These are phyloP conservation scores for Tokudaia muenninki DNA, from an alignment of 2,797 vertebrate species.

Conservation along the genomic window DNA sequence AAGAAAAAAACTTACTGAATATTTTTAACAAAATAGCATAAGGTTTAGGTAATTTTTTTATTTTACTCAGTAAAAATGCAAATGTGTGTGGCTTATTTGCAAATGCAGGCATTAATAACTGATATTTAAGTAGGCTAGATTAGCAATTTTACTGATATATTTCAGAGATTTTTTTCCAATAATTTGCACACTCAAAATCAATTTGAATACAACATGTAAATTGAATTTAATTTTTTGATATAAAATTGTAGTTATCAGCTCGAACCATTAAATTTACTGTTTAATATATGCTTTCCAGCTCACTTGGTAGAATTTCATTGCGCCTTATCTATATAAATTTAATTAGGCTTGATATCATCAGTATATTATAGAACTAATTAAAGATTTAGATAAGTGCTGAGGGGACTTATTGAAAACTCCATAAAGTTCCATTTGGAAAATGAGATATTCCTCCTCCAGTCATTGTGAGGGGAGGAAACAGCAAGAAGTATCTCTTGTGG, in stretches of 20 bases:
- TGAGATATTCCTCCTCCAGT: conserved; percentile 82
- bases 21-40: conserved; percentile 87
- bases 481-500: conserved; percentile 73
- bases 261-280: conserved; percentile 90
- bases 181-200: conserved; percentile 90
- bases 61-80: conserved; percentile 88
- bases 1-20: conserved; percentile 84
- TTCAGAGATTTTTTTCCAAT: conserved; percentile 86
- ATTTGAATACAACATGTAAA: conserved; percentile 89
- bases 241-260: conserved; percentile 89
- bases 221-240: conserved; percentile 89
- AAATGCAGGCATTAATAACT: conserved; percentile 88
- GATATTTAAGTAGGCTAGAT: conserved; percentile 86
- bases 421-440: conserved; percentile 89
- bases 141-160: conserved; percentile 86
- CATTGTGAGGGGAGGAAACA: conserved; percentile 73
- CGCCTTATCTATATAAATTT: conserved; percentile 92
- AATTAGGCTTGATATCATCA: conserved; percentile 93
- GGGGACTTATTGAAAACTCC: conserved; percentile 90
- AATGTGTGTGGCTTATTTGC: conserved; percentile 87
- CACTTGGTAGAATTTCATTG: conserved; percentile 91
- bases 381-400: conserved; percentile 93
- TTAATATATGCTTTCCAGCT: conserved; percentile 91
- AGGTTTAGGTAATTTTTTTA: conserved; percentile 84
- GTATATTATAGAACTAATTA: conserved; percentile 93